Percentiles rank a stretch among this genome's conserved stretches.
Evolutionary conservation across 2,888 invertebrate genomes (phyloP).

Genomic region (Tachina lurida): DNA sequence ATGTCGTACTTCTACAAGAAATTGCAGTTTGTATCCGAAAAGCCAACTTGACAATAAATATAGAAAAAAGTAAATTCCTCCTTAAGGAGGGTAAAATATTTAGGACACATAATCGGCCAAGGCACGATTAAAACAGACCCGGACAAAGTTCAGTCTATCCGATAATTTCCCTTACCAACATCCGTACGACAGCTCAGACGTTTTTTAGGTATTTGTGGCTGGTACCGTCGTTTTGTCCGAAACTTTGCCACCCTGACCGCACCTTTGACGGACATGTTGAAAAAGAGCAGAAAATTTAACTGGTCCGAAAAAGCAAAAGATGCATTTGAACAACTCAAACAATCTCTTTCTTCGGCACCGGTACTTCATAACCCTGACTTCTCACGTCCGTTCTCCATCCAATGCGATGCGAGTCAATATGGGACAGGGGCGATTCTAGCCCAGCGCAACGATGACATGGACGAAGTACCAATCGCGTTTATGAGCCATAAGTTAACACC

Average conservation of each 20-base stretch:
- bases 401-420: constrained; percentile 1
- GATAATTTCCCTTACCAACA: constrained; percentile 12
- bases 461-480: no score
- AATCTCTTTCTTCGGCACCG: background rate
- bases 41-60: background rate
- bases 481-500: no score
- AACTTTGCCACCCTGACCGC: constrained; percentile 22
- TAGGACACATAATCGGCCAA: background rate
- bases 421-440: background rate
- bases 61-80: background rate
- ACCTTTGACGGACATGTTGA: constrained; percentile 27
- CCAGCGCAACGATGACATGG: background rate
- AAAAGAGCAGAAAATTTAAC: background rate
- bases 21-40: background rate
- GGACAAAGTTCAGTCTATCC: constrained; percentile 12
- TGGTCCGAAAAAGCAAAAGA: constrained; percentile 16
- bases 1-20: background rate
- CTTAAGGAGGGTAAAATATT: constrained; percentile 15
- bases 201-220: constrained; percentile 20
- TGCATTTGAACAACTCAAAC: constrained; percentile 4
- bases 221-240: constrained; percentile 18
- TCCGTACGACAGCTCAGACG: constrained; percentile 30
- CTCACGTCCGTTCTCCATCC: background rate
- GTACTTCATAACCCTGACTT: background rate
- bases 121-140: constrained; percentile 19